Base-by-base conservation (phyloP, 2,888 invertebrate genomes). In the Leptinotarsa haldemani region DNA sequence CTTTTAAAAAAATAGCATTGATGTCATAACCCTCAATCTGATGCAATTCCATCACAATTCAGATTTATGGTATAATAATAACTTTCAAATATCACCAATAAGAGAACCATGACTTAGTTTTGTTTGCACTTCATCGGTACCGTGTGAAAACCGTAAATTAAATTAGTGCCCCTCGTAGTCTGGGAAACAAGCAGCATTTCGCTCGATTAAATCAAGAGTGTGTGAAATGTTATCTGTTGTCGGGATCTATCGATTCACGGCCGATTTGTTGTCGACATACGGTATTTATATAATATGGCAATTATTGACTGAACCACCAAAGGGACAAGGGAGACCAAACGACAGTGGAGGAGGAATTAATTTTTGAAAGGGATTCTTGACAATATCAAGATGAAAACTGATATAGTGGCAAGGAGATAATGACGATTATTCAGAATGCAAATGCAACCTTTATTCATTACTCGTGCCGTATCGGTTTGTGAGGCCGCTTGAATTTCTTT, bases 181-280 rank as follows among this genome's bases (percentile, higher is more conserved):
- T 65, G 71, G 70, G 77, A 77, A 77, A 78, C 78, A 80, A 78
- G 77, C 40, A 40, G 40, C 72, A 78, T 76, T 77, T 81, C 79
- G 79, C 77, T 76, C 75, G 79, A 80, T 78, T 79, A 82, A 83
- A 82, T 83, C 83, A 83, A 84, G 84, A 82, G 84, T 84, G 84
- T 85, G 85, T 85, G 84, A 86, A 86, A 85, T 82, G 85, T 84
- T 86, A 86, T 86, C 86, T 86, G 82, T 83, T 80, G 79, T 80
- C 77, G 81, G 81, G 81, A 85, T 85, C 85, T 83, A 86, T 85
- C 85, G 85, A 85, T 86, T 85, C 81, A 84, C 83, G 84, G 82
- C 74, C 84, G 86, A 85, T 86, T 85, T 85, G 85, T 83, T 83
- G 83, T 82, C 83, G 81, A 83, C 84, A 84, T 85, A 84, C 84